phyloP scores from a whole-genome alignment of 2,113 vertebrate species.

The Ifrita kowaldi region DNA sequence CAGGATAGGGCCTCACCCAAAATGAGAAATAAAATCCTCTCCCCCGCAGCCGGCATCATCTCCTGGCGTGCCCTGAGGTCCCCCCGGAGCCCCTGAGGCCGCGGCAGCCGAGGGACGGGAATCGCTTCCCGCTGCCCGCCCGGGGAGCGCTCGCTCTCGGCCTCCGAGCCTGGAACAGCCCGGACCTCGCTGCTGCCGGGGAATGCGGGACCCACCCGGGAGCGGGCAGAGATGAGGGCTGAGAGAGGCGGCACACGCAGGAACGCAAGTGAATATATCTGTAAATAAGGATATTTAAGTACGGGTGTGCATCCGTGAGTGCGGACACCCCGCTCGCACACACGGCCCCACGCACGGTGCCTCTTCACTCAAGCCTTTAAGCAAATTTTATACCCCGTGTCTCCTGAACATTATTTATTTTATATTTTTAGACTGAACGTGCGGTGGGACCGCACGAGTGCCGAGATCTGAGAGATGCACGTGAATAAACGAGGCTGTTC shows the following conservation, averaged over 20 bases:
- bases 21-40: neutral
- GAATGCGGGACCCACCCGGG: accelerated
- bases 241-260: accelerated
- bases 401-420: neutral
- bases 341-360: accelerated
- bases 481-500: accelerated
- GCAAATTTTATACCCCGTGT: neutral
- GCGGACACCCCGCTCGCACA: neutral
- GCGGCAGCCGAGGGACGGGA: neutral
- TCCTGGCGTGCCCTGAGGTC: neutral
- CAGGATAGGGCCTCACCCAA: neutral
- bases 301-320: accelerated
- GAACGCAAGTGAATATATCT: accelerated
- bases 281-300: accelerated
- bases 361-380: accelerated
- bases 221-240: neutral
- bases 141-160: neutral
- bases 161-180: neutral
- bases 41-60: accelerated
- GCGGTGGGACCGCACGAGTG: accelerated
- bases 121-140: neutral
- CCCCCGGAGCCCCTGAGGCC: neutral
- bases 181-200: neutral
- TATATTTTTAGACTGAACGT: accelerated
- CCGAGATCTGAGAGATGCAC: accelerated